phyloP scores from a whole-genome alignment of 2,797 vertebrate genomes.

The Scyliorhinus canicula region DNA sequence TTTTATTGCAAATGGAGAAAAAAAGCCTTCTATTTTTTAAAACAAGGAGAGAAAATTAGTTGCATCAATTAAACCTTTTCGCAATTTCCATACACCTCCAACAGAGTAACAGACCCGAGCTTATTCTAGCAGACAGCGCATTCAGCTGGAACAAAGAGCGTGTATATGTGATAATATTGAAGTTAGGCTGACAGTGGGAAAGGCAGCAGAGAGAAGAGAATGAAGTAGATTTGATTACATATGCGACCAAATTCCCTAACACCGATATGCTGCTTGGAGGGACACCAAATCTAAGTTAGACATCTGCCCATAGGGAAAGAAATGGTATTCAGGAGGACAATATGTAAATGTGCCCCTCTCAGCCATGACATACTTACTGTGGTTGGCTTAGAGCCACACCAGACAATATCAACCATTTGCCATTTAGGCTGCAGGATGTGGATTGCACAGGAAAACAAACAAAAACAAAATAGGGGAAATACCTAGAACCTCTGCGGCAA shows the following conservation, averaged over 20 bases:
- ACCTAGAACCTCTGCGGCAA: neutral
- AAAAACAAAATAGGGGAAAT: neutral
- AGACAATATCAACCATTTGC: neutral
- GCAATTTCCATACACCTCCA: neutral
- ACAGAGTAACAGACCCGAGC: neutral
- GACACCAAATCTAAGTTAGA: neutral
- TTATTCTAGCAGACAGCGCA: neutral
- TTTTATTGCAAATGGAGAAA: neutral
- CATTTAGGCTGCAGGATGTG: neutral
- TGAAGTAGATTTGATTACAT: neutral
- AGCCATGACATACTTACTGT: neutral
- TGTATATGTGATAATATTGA: neutral
- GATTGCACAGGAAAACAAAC: neutral
- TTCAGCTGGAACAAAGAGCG: neutral
- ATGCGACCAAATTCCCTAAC: neutral
- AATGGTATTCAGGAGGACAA: neutral
- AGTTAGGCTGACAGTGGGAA: neutral
- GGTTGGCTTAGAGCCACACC: neutral
- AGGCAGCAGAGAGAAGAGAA: neutral
- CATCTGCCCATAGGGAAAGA: neutral
- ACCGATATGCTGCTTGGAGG: neutral
- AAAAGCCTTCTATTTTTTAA: neutral
- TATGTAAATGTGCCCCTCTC: neutral
- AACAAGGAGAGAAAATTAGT: neutral
- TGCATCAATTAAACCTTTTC: neutral